phyloP scores from a whole-genome alignment of 2,888 invertebrate species.

The Drosophila pseudotakahashii region DNA sequence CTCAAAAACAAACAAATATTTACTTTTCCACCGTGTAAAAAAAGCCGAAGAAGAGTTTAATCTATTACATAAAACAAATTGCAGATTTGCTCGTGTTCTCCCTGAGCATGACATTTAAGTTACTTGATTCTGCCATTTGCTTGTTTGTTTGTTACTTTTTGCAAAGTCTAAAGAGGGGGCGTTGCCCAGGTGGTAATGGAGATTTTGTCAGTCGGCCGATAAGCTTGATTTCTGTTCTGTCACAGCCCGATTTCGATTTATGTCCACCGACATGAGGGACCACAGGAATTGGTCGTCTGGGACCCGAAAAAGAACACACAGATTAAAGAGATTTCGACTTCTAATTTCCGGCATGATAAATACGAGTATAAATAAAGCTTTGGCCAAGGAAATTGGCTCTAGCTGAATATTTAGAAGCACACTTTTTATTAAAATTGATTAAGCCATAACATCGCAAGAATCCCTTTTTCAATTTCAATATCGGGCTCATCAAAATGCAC shows the following conservation, averaged over 20 bases:
- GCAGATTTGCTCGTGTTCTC: constrained; percentile 67
- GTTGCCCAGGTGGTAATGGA: constrained; percentile 32
- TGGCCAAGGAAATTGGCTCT: constrained; percentile 24
- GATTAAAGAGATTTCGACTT: constrained; percentile 43
- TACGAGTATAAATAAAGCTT: constrained; percentile 48
- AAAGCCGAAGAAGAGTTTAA: constrained; percentile 63
- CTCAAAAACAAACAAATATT: too few relatives aligned
- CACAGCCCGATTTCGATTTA: constrained; percentile 51
- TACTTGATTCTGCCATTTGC: constrained; percentile 51
- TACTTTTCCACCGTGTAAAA: constrained; percentile 15
- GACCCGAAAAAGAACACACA: constrained; percentile 12
- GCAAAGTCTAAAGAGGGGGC: not conserved
- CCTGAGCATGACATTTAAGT: constrained; percentile 73
- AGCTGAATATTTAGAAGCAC: not conserved
- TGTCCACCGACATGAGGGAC: constrained; percentile 56
- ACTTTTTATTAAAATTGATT: constrained; percentile 13
- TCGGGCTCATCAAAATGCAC: constrained; percentile 17
- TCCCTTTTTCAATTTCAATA: constrained; percentile 21
- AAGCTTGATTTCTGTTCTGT: constrained; percentile 59
- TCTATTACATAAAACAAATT: constrained; percentile 69
- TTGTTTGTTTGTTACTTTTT: constrained; percentile 27
- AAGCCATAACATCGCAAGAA: not conserved
- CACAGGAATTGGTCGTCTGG: constrained; percentile 21
- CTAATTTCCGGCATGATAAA: constrained; percentile 63
- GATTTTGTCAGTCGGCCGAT: constrained; percentile 48